A percentile compares a stretch with the other conserved stretches of the same genome.
Conservation (phyloP, 2,113 vertebrate species). For the Albula glossodonta region DNA sequence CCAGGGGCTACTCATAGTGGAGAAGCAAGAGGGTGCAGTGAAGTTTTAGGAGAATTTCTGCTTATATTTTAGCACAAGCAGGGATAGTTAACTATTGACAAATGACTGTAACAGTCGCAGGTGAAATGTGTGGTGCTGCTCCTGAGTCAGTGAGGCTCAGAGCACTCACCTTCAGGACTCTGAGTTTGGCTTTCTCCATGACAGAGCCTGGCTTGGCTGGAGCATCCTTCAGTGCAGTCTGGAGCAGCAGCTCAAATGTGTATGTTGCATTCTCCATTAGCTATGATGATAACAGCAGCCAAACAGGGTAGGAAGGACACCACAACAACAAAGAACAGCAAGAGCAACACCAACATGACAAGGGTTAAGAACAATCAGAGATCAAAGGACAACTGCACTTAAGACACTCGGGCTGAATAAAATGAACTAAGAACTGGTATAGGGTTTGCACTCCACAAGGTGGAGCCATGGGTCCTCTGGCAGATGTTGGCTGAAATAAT, state of each 20-base stretch:
- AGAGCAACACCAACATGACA: not conserved
- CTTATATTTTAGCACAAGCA: not conserved
- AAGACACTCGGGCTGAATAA: not conserved
- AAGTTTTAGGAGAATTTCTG: not conserved
- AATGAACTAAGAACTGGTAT: not conserved
- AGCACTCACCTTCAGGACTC: conserved; percentile 78
- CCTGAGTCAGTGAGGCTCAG: not conserved
- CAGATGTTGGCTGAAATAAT: not conserved
- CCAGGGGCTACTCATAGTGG: not conserved
- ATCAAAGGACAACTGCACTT: not conserved
- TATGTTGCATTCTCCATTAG: conserved; percentile 81
- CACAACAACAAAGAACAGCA: not conserved
- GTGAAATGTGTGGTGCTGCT: not conserved
- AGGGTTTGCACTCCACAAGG: not conserved
- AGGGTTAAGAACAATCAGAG: not conserved
- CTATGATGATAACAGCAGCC: conserved; percentile 45
- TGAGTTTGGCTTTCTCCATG: conserved; percentile 81
- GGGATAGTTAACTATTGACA: not conserved
- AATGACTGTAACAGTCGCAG: not conserved
- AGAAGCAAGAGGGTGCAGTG: too few relatives aligned
- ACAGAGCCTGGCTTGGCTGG: conserved; percentile 56
- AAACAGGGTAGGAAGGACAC: too few relatives aligned
- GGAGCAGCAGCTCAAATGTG: conserved; percentile 77
- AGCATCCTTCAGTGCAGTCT: conserved; percentile 61
- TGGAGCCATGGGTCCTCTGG: not conserved